A percentile compares a stretch with the other conserved stretches of the same genome.
Conservation (phyloP, 1,140 invertebrate species). For the Drosophila tani region DNA sequence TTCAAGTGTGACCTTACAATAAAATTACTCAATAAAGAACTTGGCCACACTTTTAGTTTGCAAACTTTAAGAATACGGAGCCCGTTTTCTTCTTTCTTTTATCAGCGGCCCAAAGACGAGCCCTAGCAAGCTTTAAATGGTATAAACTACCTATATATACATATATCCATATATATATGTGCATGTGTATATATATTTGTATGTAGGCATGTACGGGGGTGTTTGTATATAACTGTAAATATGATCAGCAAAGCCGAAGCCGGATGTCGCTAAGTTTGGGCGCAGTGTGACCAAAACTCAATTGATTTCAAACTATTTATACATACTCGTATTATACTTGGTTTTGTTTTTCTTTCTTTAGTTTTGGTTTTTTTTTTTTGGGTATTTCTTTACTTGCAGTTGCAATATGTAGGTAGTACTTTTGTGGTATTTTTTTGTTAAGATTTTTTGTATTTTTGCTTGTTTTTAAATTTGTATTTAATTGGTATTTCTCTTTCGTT, state of each 20-base stretch:
- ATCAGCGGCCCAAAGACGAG: conserved; percentile 57
- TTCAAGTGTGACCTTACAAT: background rate
- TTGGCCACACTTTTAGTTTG: background rate
- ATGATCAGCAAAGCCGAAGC: conserved; percentile 49
- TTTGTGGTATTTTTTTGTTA: conserved; percentile 10
- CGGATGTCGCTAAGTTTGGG: conserved; percentile 45
- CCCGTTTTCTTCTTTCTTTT: conserved; percentile 13
- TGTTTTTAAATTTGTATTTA: conserved; percentile 65
- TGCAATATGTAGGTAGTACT: conserved; percentile 44
- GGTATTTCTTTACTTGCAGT: conserved; percentile 28
- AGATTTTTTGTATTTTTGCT: background rate
- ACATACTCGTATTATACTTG: conserved; percentile 42
- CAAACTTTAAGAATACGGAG: background rate
- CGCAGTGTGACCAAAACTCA: conserved; percentile 61
- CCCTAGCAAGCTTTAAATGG: conserved; percentile 48
- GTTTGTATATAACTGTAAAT: conserved; percentile 54
- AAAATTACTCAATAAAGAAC: background rate
- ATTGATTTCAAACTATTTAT: conserved; percentile 48
- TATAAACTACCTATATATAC: conserved; percentile 50
- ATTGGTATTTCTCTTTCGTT: conserved; percentile 28
- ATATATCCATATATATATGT: conserved; percentile 35
- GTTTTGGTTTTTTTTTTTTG: conserved; percentile 2
- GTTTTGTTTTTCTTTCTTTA: conserved; percentile 2
- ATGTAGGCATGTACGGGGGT: conserved; percentile 17
- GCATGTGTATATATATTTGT: conserved; percentile 47